Evolutionary conservation across 2,888 invertebrate species (phyloP).

Genomic region (Caenorhabditis japonica): DNA sequence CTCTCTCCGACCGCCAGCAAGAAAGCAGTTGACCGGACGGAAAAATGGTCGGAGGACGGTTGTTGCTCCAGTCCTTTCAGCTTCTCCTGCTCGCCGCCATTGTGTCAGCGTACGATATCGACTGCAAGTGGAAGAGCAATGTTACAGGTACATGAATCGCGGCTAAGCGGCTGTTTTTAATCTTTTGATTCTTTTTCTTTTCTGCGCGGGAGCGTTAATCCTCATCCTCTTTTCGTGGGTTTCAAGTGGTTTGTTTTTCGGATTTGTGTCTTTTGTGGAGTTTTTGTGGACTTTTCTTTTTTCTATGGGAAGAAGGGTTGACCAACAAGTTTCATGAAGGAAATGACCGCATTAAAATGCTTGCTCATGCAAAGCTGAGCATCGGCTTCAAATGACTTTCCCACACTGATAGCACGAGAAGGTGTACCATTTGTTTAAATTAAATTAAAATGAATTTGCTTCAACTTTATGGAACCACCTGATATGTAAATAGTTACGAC

Average conservation of each 20-base stretch:
- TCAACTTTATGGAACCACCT: too few species aligned
- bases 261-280: neutral
- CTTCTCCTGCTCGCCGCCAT: neutral
- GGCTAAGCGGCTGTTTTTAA: neutral
- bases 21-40: neutral
- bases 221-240: neutral
- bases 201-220: too few species aligned
- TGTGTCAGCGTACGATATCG: constrained; percentile 53
- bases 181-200: neutral
- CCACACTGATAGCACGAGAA: too few species aligned
- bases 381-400: too few species aligned
- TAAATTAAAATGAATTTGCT: too few species aligned
- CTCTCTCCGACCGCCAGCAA: neutral
- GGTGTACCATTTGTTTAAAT: too few species aligned
- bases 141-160: constrained; percentile 57
- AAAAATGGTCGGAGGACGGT: constrained; percentile 3
- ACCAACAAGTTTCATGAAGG: too few species aligned
- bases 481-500: too few species aligned
- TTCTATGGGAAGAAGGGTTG: neutral
- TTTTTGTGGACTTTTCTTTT: neutral
- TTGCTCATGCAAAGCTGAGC: too few species aligned
- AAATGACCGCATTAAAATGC: too few species aligned
- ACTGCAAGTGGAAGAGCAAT: constrained; percentile 69
- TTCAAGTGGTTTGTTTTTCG: constrained; percentile 10
- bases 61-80: neutral